Conservation (phyloP, 2,113 vertebrate species). For the Dromiciops gliroides region DNA sequence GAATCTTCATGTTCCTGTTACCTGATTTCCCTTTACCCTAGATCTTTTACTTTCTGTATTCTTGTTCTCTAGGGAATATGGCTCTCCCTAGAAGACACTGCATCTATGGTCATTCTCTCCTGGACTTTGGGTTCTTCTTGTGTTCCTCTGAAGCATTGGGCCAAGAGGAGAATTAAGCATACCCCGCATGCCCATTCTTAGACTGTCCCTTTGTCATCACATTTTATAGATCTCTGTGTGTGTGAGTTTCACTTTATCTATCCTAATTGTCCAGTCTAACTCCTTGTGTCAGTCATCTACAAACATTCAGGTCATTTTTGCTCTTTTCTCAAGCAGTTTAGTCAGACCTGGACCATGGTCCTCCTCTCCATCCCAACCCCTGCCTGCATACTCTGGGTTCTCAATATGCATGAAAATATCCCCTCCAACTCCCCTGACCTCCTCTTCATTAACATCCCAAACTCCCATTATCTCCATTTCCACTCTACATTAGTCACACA, state of each 20-base stretch:
- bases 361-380: not conserved
- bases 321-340: not conserved
- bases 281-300: not conserved
- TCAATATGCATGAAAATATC: not conserved
- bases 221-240: not conserved
- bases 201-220: not conserved
- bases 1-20: not conserved
- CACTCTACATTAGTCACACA: not conserved
- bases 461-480: not conserved
- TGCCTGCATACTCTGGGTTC: not conserved
- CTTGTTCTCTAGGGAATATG: not conserved
- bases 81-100: not conserved
- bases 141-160: not conserved
- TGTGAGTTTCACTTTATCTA: not conserved
- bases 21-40: not conserved
- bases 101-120: not conserved
- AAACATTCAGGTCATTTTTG: not conserved
- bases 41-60: not conserved
- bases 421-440: not conserved
- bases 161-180: not conserved
- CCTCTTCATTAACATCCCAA: not conserved
- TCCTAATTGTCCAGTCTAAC: not conserved
- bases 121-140: not conserved
- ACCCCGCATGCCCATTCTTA: not conserved
- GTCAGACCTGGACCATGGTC: not conserved